phyloP scores from a whole-genome alignment of 1,140 invertebrate genomes.

The Zaprionus nigranus region DNA sequence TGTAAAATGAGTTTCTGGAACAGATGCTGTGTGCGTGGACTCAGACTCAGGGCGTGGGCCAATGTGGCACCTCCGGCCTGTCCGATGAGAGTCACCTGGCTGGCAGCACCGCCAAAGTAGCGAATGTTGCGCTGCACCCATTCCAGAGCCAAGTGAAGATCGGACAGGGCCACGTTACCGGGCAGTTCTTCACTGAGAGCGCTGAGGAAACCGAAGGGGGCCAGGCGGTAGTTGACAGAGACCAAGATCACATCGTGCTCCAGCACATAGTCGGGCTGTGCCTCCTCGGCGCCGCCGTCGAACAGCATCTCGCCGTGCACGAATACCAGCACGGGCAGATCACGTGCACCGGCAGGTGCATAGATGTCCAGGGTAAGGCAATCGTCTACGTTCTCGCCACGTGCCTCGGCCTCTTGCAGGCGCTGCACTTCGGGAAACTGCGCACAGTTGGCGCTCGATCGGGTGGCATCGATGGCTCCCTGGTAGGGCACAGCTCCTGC shows the following conservation, averaged over 20 bases:
- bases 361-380: conserved; percentile 73
- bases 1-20: conserved; percentile 79
- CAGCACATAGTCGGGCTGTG: conserved; percentile 90
- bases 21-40: conserved; percentile 57
- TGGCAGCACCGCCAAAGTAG: conserved; percentile 88
- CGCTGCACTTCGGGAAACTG: conserved; percentile 71
- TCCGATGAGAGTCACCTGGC: conserved; percentile 87
- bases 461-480: conserved; percentile 57
- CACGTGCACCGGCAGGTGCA: conserved; percentile 45
- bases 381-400: conserved; percentile 69
- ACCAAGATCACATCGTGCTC: conserved; percentile 91
- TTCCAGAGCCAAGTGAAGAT: conserved; percentile 87
- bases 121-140: conserved; percentile 88
- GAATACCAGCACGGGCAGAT: conserved; percentile 79
- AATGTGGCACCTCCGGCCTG: conserved; percentile 86
- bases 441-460: conserved; percentile 58
- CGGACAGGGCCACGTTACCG: conserved; percentile 89
- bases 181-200: conserved; percentile 86
- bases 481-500: conserved; percentile 39
- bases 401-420: conserved; percentile 51
- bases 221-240: conserved; percentile 91
- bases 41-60: conserved; percentile 85
- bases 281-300: conserved; percentile 85
- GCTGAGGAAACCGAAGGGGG: conserved; percentile 86
- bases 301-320: conserved; percentile 84